Percentiles rank a stretch among this genome's conserved stretches.
Conservation (phyloP, 2,113 vertebrate species). For the Fukomys damarensis region DNA sequence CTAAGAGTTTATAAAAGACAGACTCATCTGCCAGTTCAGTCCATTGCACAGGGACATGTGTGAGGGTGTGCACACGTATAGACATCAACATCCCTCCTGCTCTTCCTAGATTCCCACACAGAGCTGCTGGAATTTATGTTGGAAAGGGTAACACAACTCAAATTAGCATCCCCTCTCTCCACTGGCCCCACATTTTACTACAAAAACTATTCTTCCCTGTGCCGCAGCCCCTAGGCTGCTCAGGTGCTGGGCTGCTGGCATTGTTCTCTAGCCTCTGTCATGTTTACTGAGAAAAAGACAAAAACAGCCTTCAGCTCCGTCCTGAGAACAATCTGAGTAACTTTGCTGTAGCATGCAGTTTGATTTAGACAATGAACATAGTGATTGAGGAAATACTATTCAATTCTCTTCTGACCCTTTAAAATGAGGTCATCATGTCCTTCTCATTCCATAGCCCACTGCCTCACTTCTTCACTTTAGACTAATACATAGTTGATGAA, state of each 20-base stretch:
- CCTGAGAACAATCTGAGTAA: background rate
- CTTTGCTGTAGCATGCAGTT: background rate
- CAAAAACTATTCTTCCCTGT: background rate
- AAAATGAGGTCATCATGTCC: background rate
- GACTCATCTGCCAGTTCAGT: background rate
- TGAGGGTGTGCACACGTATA: no score
- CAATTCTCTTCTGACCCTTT: background rate
- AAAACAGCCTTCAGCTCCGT: background rate
- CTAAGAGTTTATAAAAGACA: background rate
- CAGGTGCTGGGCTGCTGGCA: background rate
- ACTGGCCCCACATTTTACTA: background rate
- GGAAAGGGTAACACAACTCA: background rate
- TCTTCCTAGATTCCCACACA: background rate
- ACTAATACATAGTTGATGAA: background rate
- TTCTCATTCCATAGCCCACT: background rate
- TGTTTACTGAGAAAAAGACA: background rate
- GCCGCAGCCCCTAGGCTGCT: background rate
- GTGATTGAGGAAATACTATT: background rate
- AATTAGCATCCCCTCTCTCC: background rate
- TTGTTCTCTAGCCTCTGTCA: background rate
- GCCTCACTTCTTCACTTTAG: background rate
- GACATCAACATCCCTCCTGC: background rate
- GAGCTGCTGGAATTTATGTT: background rate
- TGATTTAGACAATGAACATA: background rate
- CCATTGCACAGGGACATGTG: background rate